These are phyloP conservation scores for Ambastaia sidthimunki DNA, from an alignment of 2,797 vertebrate species.

Conservation along the genomic window DNA sequence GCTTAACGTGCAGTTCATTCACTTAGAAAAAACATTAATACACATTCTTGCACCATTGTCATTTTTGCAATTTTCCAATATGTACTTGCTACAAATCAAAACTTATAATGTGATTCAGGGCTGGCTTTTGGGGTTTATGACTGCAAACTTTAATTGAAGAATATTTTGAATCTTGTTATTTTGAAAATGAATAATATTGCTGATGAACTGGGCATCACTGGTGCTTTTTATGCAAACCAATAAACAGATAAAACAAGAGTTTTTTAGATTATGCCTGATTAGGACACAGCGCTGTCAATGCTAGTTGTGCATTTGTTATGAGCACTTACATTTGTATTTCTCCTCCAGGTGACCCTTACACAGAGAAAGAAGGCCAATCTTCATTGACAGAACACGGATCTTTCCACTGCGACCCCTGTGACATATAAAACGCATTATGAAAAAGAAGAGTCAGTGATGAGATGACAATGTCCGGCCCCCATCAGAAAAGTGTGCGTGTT, in stretches of 20 bases:
- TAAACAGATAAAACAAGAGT: neutral
- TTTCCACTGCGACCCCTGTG: conserved; percentile 92
- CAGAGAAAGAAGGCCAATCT: conserved; percentile 94
- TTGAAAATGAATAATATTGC: neutral
- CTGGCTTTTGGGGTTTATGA: neutral
- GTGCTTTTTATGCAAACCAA: neutral
- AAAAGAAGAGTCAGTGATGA: neutral
- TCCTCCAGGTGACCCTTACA: conserved; percentile 96
- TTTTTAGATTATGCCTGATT: neutral
- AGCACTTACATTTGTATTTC: conserved; percentile 93
- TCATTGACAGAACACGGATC: conserved; percentile 93
- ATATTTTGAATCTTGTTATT: neutral
- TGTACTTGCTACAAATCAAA: neutral
- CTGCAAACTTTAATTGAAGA: neutral
- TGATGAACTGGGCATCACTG: neutral
- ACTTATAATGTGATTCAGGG: neutral
- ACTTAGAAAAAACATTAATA: neutral
- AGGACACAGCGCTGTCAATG: neutral
- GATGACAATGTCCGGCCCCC: neutral
- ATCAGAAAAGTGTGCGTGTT: conserved; percentile 22
- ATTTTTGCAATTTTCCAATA: no score
- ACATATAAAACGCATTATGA: neutral
- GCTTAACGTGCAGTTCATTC: neutral
- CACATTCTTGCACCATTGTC: no score
- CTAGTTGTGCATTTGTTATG: neutral